phyloP scores from a whole-genome alignment of 2,888 invertebrate species.

The Seira sanloemensis region DNA sequence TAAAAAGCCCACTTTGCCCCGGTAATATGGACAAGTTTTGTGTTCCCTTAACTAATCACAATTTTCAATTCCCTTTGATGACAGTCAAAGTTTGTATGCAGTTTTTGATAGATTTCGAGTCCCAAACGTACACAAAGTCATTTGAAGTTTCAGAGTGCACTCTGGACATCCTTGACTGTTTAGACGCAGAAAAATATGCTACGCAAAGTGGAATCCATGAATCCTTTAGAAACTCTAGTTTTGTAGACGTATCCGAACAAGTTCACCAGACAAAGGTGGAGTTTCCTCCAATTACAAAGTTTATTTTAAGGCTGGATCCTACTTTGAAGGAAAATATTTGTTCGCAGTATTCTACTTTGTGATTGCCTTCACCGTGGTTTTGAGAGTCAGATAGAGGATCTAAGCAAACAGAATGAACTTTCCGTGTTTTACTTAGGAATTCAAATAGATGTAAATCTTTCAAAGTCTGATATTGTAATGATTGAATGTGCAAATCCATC shows the following conservation, averaged over 20 bases:
- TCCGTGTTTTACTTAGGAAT: constrained; percentile 51
- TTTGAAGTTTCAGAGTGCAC: constrained; percentile 27
- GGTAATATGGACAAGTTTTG: constrained; percentile 55
- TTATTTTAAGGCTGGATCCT: constrained; percentile 51
- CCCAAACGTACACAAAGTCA: constrained; percentile 35
- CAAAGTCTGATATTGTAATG: constrained; percentile 16
- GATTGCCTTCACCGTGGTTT: constrained; percentile 58
- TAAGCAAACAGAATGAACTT: constrained; percentile 23
- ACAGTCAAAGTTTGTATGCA: constrained; percentile 40
- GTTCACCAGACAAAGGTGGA: not conserved
- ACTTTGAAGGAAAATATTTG: constrained; percentile 40
- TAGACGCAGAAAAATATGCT: constrained; percentile 41
- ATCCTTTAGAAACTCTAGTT: not conserved
- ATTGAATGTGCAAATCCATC: constrained; percentile 54
- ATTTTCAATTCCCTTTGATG: constrained; percentile 18
- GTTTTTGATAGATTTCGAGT: constrained; percentile 47
- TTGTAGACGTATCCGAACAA: not conserved
- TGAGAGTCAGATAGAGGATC: not conserved
- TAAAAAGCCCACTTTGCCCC: constrained; percentile 49
- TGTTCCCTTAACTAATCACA: constrained; percentile 18
- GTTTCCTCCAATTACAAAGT: constrained; percentile 56
- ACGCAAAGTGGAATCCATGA: not conserved
- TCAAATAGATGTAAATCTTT: constrained; percentile 47
- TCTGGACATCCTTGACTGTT: constrained; percentile 57
- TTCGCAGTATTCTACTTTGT: constrained; percentile 40